phyloP scores from a whole-genome alignment of 2,888 invertebrate species.

The Entomobrya multifasciata region DNA sequence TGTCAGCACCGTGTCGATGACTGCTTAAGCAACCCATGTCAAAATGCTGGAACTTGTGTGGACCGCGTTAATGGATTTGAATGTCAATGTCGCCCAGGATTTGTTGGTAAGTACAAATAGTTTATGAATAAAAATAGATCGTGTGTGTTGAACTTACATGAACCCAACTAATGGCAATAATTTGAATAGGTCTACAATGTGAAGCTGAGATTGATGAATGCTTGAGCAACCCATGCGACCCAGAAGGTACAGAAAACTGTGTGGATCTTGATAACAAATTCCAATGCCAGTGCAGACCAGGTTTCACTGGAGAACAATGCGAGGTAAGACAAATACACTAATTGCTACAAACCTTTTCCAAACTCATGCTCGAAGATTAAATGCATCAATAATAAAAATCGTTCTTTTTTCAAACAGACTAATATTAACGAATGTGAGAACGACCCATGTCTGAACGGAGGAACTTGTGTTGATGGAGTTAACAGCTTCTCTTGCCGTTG shows the following conservation, averaged over 20 bases:
- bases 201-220: slow-evolving; percentile 97
- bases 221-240: slow-evolving; percentile 93
- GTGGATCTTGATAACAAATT: slow-evolving; percentile 93
- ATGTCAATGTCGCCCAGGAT: slow-evolving; percentile 96
- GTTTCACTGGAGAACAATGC: slow-evolving; percentile 92
- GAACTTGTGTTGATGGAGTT: slow-evolving; percentile 92
- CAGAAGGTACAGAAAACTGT: slow-evolving; percentile 94
- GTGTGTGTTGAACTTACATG: no score
- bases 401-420: slow-evolving; percentile 80
- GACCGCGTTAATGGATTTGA: slow-evolving; percentile 94
- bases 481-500: slow-evolving; percentile 92
- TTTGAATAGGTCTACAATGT: slow-evolving; percentile 87
- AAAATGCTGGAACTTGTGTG: slow-evolving; percentile 93
- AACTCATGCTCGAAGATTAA: no score
- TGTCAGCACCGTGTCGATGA: slow-evolving; percentile 97
- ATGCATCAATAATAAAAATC: no score
- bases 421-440: slow-evolving; percentile 94
- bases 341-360: no score
- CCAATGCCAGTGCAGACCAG: slow-evolving; percentile 93
- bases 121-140: background rate
- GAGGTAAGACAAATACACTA: slow-evolving; percentile 85
- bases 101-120: slow-evolving; percentile 84
- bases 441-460: slow-evolving; percentile 93
- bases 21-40: slow-evolving; percentile 93
- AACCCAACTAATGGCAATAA: background rate